phyloP scores from a whole-genome alignment of 2,113 vertebrate genomes.

The Rhegmatorhina hoffmannsi region DNA sequence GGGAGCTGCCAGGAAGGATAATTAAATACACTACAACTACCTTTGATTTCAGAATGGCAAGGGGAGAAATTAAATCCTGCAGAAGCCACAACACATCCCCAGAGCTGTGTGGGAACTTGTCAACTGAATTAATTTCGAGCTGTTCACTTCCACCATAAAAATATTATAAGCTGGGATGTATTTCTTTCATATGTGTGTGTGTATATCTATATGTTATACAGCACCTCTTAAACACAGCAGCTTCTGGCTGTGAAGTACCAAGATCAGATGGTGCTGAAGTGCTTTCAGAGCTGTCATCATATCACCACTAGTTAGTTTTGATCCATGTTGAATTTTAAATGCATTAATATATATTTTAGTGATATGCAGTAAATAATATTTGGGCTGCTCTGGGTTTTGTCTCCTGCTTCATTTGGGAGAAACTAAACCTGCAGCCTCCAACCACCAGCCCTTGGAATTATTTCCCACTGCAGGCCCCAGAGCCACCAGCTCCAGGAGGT shows the following conservation, averaged over 20 bases:
- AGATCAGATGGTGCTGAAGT: background rate
- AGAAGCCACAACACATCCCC: background rate
- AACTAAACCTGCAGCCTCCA: background rate
- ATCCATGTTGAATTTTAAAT: background rate
- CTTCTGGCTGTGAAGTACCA: background rate
- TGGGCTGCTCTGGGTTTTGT: background rate
- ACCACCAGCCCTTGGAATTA: background rate
- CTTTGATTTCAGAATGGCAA: constrained; percentile 33
- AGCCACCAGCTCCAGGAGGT: fast-evolving
- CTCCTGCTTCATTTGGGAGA: background rate
- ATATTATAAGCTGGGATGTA: background rate
- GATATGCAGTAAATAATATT: background rate
- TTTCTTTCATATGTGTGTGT: constrained; percentile 3
- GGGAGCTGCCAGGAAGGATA: background rate
- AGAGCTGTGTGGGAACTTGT: constrained; percentile 7
- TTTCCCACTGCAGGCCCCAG: background rate
- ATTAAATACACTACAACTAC: constrained; percentile 10
- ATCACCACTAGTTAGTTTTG: background rate
- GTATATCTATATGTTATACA: background rate
- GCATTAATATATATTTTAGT: background rate
- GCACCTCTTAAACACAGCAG: background rate
- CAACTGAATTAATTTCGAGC: background rate
- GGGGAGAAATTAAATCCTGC: background rate
- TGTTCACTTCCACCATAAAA: background rate
- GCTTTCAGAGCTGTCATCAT: background rate